Conservation (phyloP, 2,797 vertebrate genomes). For the Sarcophilus harrisii region DNA sequence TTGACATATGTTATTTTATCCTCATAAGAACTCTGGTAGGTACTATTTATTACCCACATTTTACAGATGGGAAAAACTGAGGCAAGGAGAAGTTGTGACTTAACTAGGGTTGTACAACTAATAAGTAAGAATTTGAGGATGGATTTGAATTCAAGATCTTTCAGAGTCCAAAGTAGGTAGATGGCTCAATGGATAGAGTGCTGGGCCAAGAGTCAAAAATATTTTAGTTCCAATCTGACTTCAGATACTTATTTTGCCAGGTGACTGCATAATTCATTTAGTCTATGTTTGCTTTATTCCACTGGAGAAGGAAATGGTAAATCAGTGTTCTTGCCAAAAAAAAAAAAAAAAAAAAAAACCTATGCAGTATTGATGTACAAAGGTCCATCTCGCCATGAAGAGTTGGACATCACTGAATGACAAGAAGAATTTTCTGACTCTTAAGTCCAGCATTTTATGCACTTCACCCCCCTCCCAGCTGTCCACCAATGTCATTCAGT, state of each 20-base stretch:
- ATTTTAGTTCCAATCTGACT: not conserved
- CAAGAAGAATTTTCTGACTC: not conserved
- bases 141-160: not conserved
- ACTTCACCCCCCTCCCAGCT: not conserved
- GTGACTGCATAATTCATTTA: not conserved
- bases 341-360: not conserved
- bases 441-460: not conserved
- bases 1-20: not conserved
- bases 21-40: not conserved
- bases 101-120: not conserved
- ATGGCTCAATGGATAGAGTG: not conserved
- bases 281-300: not conserved
- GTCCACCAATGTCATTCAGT: not conserved
- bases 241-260: not conserved
- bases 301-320: not conserved
- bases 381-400: not conserved
- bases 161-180: not conserved
- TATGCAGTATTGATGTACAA: not conserved
- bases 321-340: not conserved
- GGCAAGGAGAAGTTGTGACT: not conserved
- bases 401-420: not conserved
- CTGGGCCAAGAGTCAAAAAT: not conserved
- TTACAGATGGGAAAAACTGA: not conserved
- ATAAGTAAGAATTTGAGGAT: not conserved
- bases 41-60: not conserved